Base-by-base conservation (phyloP, 1,140 invertebrate species). In the Drosophila truncata region DNA sequence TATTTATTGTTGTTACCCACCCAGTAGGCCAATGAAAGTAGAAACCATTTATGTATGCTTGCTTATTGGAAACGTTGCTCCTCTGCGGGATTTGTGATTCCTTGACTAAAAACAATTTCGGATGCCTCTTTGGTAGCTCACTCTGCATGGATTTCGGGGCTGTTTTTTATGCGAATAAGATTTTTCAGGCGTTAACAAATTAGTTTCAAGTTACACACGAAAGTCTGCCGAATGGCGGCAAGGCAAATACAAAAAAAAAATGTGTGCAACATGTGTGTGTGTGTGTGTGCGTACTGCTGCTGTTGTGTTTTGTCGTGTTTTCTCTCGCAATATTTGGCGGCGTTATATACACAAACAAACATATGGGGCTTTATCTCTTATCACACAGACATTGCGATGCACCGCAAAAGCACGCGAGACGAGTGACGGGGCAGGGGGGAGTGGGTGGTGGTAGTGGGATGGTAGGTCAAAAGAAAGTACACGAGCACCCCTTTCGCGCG, bases 21-120 rank as follows among this genome's bases (percentile, higher is more conserved):
- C 91, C 77, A 92, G 85, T 91, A 92, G 90, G 66, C 91, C 91
- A 71, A 92, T 92, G 59, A 92, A 92, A 91, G 91, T 92, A 92
- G 91, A 92, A 92, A 92, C 91, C 91, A 92, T 92, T 92, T 92
- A 92, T 92, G 83, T 92, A 81, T 87, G 77, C 87, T 92, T 90
- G 78, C 86, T 70, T 79, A 69, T 79, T 85, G 66, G 66, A 91
- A 85, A 90, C 58, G 72, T 66, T 78, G 78, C 63, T 81, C 65
- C 74, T 84, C 78, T 88, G 67, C 74, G 82, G 88, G 81, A 79
- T 73, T 52, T 59, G 61, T 54, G 75, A 63, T 42, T 42, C 18
- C 25, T 35, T 27, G 50, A 63, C 57, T 63, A 69, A 65, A 83
- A 72, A 73, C 65, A 84, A 90, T 90, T 82, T 71, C 74, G 71